These are phyloP conservation scores for Saccostrea echinata DNA, from an alignment of 1,140 invertebrate species.

Conservation along the genomic window DNA sequence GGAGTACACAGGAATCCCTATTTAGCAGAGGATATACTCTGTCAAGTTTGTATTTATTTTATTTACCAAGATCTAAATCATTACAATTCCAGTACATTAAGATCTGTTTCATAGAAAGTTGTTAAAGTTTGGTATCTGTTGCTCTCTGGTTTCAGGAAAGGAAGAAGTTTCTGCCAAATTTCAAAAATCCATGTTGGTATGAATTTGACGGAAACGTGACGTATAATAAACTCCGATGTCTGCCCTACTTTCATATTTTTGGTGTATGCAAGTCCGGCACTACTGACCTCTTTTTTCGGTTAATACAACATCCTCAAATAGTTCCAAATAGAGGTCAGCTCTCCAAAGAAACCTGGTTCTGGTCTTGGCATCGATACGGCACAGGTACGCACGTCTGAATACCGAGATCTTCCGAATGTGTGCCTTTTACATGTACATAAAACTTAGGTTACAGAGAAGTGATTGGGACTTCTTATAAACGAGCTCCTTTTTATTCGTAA, in stretches of 20 bases:
- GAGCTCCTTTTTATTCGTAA: no score
- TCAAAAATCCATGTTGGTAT: conserved; percentile 53
- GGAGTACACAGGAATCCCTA: not conserved
- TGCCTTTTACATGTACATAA: no score
- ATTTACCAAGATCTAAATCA: not conserved
- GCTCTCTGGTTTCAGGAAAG: not conserved
- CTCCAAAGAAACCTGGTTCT: conserved; percentile 52
- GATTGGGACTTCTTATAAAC: no score
- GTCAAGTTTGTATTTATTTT: not conserved
- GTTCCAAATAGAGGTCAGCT: conserved; percentile 39
- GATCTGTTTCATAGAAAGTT: not conserved
- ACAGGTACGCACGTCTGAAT: not conserved
- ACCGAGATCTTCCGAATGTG: no score
- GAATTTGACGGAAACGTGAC: not conserved
- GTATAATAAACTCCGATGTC: conserved; percentile 23
- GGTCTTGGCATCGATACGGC: conserved; percentile 53
- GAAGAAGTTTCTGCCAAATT: conserved; percentile 42
- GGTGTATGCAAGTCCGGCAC: conserved; percentile 53
- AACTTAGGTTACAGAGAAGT: no score
- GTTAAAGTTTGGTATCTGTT: no score
- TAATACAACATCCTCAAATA: conserved; percentile 46
- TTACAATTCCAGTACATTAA: not conserved
- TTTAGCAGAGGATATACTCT: not conserved
- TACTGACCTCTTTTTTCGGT: conserved; percentile 45
- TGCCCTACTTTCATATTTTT: conserved; percentile 55